Conservation (phyloP, 2,113 vertebrate genomes). For the Pseudorhombus dupliciocellatus region DNA sequence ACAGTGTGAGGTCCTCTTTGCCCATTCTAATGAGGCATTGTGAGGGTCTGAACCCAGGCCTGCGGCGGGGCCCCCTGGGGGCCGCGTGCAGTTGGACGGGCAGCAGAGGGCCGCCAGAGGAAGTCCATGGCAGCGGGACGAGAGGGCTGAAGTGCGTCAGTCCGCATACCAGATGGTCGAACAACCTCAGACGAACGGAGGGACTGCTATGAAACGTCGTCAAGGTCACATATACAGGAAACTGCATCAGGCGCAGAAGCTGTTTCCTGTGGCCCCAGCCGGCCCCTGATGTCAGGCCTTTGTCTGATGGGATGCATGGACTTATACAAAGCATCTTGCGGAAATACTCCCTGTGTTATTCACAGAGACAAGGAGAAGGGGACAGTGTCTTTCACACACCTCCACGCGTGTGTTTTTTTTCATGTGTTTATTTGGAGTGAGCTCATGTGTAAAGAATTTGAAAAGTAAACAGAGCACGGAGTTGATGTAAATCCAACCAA, state of each 20-base stretch:
- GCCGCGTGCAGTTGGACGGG: conserved; percentile 19
- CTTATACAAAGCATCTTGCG: conserved; percentile 7
- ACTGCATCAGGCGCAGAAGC: conserved; percentile 56
- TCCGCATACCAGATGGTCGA: conserved; percentile 65
- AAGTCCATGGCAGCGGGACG: conserved; percentile 38
- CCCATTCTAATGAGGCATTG: conserved; percentile 71
- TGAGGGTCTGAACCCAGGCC: conserved; percentile 51
- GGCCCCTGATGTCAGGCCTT: conserved; percentile 59
- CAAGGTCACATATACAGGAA: conserved; percentile 69
- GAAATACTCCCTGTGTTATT: conserved; percentile 29
- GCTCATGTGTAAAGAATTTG: conserved; percentile 41
- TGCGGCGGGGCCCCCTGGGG: conserved; percentile 45
- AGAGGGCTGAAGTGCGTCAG: conserved; percentile 65
- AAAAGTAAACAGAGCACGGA: conserved; percentile 32
- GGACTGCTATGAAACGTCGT: conserved; percentile 54
- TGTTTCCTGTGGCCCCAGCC: conserved; percentile 60
- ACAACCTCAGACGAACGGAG: conserved; percentile 43
- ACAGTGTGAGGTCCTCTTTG: conserved; percentile 61
- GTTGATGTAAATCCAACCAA: conserved; percentile 43
- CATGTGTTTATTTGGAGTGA: neutral
- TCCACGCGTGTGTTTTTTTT: neutral
- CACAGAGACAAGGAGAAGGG: neutral
- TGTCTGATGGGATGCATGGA: conserved; percentile 45
- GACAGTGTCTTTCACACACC: neutral
- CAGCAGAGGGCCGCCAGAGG: conserved; percentile 13